phyloP scores from a whole-genome alignment of 1,140 invertebrate genomes.

The Agrilus planipennis region DNA sequence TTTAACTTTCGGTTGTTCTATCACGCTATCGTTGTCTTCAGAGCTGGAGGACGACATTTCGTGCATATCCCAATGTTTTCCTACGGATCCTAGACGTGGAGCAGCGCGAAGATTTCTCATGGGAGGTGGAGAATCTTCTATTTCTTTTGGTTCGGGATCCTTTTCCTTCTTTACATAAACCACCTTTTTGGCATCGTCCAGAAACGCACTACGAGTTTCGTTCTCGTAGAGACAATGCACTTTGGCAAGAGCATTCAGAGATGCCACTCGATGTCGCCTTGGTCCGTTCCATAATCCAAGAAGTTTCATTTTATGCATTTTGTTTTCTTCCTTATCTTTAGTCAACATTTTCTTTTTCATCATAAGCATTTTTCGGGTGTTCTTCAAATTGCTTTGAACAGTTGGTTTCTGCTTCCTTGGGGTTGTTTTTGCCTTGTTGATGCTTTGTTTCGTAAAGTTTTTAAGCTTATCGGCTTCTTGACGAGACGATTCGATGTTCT shows the following conservation, averaged over 20 bases:
- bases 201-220: conserved; percentile 60
- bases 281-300: conserved; percentile 53
- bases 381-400: conserved; percentile 3
- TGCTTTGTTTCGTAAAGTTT: conserved; percentile 14
- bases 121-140: conserved; percentile 18
- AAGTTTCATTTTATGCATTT: conserved; percentile 36
- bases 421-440: conserved; percentile 7
- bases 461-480: conserved; percentile 13
- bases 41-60: conserved; percentile 38
- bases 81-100: conserved; percentile 60
- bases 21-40: conserved; percentile 33
- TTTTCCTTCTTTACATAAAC: conserved; percentile 34
- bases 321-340: conserved; percentile 19
- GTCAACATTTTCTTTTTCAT: conserved; percentile 17
- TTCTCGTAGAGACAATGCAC: conserved; percentile 86
- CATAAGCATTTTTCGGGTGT: conserved; percentile 4
- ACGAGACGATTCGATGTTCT: not conserved
- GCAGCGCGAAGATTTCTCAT: conserved; percentile 55
- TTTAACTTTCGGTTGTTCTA: conserved; percentile 9
- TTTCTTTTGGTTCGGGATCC: conserved; percentile 20
- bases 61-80: conserved; percentile 72
- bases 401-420: not conserved
- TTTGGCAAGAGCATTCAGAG: conserved; percentile 81
- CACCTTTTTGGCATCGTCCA: conserved; percentile 33
- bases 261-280: conserved; percentile 73